Conservation (phyloP, 1,140 invertebrate species). For the Heliconius himera region DNA sequence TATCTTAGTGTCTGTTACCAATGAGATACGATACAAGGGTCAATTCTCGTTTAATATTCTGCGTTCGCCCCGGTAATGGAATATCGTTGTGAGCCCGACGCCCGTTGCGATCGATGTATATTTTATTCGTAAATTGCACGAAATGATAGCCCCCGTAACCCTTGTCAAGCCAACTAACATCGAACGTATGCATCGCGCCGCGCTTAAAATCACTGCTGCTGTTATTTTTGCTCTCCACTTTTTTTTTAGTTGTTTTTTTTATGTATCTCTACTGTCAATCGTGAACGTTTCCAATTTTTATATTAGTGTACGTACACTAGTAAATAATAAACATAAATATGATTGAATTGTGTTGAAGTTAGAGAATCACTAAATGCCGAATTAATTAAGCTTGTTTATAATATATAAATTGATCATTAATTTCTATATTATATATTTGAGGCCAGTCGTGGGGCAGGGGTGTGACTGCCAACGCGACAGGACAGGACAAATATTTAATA, state of each 20-base stretch:
- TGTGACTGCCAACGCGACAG: too few relatives aligned
- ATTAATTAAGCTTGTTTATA: not conserved
- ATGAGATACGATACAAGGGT: conserved; percentile 63
- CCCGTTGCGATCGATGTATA: conserved; percentile 67
- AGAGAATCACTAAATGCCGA: not conserved
- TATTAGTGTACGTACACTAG: not conserved
- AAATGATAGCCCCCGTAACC: conserved; percentile 61
- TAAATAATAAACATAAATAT: not conserved
- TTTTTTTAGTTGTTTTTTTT: not conserved
- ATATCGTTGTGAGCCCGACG: conserved; percentile 70
- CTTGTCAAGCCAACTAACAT: conserved; percentile 60
- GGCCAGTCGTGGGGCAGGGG: too few relatives aligned
- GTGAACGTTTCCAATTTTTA: not conserved
- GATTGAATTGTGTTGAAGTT: not conserved
- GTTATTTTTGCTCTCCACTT: conserved; percentile 21
- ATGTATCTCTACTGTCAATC: not conserved
- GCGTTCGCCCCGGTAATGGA: conserved; percentile 68
- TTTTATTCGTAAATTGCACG: conserved; percentile 74
- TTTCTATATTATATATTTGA: not conserved
- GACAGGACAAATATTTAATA: too few relatives aligned
- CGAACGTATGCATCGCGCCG: conserved; percentile 35
- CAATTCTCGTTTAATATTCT: conserved; percentile 71
- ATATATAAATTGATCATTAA: not conserved
- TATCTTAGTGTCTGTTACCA: conserved; percentile 50
- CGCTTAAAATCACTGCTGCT: conserved; percentile 31